Evolutionary conservation across 2,888 invertebrate species (phyloP), one percentile per base, ranked within the genome.

Genomic region (Callyntrura sp.): DNA sequence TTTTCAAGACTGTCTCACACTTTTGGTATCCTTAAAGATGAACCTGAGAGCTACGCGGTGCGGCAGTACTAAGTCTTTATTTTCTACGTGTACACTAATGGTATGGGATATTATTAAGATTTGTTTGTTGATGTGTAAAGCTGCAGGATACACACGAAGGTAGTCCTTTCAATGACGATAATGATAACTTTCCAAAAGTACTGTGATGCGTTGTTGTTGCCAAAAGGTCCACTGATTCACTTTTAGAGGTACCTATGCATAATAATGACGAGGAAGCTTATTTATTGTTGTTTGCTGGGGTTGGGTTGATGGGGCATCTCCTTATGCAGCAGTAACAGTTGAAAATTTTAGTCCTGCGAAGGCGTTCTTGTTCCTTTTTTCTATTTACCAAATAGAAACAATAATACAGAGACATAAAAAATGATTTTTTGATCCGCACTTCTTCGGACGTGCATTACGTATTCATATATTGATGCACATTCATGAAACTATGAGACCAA

Each of bases 121-220:
- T 76, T 76, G 76, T 48, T 51, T 76, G 76, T 20, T 76, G 76
- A 76, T 48, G 76, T 76, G 76, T 76, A 6, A 76, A 76, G 51
- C 23, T 76, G 51, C 5, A 51, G 25, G 76, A 51, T 68, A 35
- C 68, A 51, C 51, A 76, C 23, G 76, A 76, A 65, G 51, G 48
- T 51, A 51, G 76, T 76, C 51, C 73, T 76, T 76, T 76, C 25
- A 23, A n/a, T 76, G 51, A 51, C 28, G 17, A 73, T 73, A 76
- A 25, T 51, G 76, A 76, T 76, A 76, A 76, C 76, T 76, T 76
- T 76, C 76, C 76, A 76, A 76, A 76, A 23, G 76, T 76, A 76
- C 76, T 25, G n/a, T 45, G 43, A 23, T 45, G 25, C 23, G 70
- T 35, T 70, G 70, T 43, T 68, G 35, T 28, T 70, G 8, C 4